Percentiles rank a stretch among this genome's conserved stretches.
Conservation (phyloP, 92 coral and sea anemone genomes). For the Palythoa grandis region DNA sequence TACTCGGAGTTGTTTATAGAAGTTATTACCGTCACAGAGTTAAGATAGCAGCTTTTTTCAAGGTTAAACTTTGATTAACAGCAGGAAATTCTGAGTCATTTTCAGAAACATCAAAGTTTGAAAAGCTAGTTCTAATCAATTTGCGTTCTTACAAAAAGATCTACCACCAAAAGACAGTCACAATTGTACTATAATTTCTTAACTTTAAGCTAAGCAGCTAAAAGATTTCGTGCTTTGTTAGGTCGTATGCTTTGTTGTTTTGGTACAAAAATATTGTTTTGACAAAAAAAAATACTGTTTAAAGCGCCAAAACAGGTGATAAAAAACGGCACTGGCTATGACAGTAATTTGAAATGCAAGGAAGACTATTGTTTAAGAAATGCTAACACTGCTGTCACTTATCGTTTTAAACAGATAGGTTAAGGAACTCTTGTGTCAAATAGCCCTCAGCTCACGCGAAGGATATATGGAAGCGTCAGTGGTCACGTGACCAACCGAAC, state of each 20-base stretch:
- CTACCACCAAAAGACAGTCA: not conserved
- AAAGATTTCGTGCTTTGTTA: not conserved
- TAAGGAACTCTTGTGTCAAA: not conserved
- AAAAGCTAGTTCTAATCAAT: slow-evolving; percentile 3
- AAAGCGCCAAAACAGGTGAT: slow-evolving; percentile 19
- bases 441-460: slow-evolving; percentile 4
- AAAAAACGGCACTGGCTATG: slow-evolving; percentile 11
- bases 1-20: slow-evolving; percentile 18
- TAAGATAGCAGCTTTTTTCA: not conserved
- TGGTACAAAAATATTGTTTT: not conserved
- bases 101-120: slow-evolving; percentile 10
- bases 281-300: not conserved
- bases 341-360: slow-evolving; percentile 32
- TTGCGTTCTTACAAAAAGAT: not conserved
- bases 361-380: slow-evolving; percentile 23
- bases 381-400: slow-evolving; percentile 23
- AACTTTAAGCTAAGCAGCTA: not conserved
- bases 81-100: slow-evolving; percentile 15
- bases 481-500: not conserved
- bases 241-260: not conserved
- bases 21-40: not conserved
- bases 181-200: not conserved
- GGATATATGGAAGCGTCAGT: not conserved
- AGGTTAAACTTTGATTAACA: slow-evolving; percentile 6
- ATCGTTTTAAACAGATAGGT: not conserved